phyloP scores from a whole-genome alignment of 2,113 vertebrate species.

The Laticauda laticaudata region DNA sequence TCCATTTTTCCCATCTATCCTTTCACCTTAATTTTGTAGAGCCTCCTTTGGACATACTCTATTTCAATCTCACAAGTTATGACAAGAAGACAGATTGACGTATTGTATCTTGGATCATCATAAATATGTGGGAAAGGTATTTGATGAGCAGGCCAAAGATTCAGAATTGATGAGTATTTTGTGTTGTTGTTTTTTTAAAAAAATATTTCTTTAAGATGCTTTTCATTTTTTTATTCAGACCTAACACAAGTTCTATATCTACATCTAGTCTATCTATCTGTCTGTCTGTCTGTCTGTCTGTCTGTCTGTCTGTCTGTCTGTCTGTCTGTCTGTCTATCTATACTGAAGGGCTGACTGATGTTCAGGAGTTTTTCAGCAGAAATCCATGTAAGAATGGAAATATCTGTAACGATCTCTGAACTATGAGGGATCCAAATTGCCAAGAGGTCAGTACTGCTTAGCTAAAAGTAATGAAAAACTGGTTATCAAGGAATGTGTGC shows the following conservation, averaged over 20 bases:
- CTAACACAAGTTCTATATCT: neutral
- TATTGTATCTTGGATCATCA: neutral
- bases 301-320: too few species aligned
- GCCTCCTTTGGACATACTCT: neutral
- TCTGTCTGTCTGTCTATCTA: too few species aligned
- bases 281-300: too few species aligned
- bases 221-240: neutral
- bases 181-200: neutral
- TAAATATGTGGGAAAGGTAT: neutral
- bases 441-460: slow-evolving; percentile 1
- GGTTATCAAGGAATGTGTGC: slow-evolving; percentile 59
- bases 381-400: slow-evolving; percentile 1
- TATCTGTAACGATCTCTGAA: slow-evolving; percentile 13
- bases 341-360: neutral
- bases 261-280: too few species aligned
- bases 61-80: neutral
- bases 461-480: slow-evolving; percentile 33
- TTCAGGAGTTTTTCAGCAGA: neutral
- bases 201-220: neutral
- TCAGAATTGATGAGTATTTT: neutral
- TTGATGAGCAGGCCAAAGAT: neutral
- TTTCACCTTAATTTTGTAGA: neutral
- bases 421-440: slow-evolving; percentile 17
- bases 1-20: neutral
- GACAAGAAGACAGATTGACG: neutral